phyloP scores from a whole-genome alignment of 2,888 invertebrate species.

The Chrysina gloriosa region DNA sequence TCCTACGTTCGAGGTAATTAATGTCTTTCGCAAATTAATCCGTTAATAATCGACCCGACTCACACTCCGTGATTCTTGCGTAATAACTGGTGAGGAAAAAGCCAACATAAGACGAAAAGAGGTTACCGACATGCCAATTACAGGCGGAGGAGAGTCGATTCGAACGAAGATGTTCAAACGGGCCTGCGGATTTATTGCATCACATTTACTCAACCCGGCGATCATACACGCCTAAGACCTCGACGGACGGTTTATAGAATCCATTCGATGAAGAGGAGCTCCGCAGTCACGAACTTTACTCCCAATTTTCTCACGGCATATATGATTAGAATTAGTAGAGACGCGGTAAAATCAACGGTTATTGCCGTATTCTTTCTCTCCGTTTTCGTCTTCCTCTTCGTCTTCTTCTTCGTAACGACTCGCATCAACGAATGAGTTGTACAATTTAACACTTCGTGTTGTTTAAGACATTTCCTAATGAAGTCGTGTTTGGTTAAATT shows the following conservation, averaged over 20 bases:
- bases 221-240: not conserved
- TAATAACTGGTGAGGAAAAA: not conserved
- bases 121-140: not conserved
- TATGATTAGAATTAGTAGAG: not conserved
- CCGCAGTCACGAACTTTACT: conserved; percentile 3
- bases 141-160: not conserved
- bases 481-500: too few relatives aligned
- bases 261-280: not conserved
- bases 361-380: not conserved
- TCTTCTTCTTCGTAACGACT: not conserved
- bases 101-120: not conserved
- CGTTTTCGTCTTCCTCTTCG: too few relatives aligned
- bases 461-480: too few relatives aligned
- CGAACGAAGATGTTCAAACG: too few relatives aligned
- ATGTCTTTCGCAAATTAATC: conserved; percentile 19
- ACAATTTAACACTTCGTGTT: not conserved
- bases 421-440: not conserved
- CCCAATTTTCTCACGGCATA: conserved; percentile 4
- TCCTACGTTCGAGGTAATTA: conserved; percentile 5
- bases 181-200: not conserved
- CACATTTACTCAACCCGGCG: not conserved
- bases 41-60: not conserved
- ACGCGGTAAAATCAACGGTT: conserved; percentile 17
- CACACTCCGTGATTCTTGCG: not conserved
- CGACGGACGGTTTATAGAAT: too few relatives aligned